A percentile compares a stretch with the other conserved stretches of the same genome.
Evolutionary conservation across 2,888 invertebrate species (phyloP).

Genomic region (Liposcelis brunnea): DNA sequence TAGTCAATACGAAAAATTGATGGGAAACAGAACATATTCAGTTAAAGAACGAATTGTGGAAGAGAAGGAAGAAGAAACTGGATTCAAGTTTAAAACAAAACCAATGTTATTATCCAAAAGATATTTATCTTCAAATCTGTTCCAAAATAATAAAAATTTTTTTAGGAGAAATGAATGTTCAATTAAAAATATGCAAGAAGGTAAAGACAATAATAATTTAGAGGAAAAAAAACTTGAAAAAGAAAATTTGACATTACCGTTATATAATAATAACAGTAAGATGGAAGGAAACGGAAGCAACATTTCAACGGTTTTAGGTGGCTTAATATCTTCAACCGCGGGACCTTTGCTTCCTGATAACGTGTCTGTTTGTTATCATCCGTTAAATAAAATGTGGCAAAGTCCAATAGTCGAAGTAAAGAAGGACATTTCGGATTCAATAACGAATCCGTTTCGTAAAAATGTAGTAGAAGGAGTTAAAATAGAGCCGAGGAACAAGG

Average conservation of each 20-base stretch:
- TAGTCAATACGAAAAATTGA: neutral
- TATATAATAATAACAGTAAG: neutral
- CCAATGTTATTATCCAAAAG: neutral
- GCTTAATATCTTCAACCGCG: conserved; percentile 5
- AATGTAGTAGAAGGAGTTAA: neutral
- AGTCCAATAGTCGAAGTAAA: conserved; percentile 2
- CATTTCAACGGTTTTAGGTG: conserved; percentile 2
- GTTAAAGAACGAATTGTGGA: neutral
- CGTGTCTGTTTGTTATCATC: conserved; percentile 4
- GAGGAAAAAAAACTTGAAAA: neutral
- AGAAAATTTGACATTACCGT: neutral
- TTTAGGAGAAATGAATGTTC: too few relatives aligned
- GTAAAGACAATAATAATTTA: too few relatives aligned
- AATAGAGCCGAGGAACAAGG: neutral
- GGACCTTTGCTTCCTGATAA: conserved; percentile 5
- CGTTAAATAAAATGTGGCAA: conserved; percentile 6
- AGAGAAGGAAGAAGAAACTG: neutral
- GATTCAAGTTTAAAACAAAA: neutral
- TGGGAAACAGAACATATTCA: neutral
- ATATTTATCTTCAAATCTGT: neutral
- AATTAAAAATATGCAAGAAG: too few relatives aligned
- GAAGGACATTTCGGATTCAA: neutral
- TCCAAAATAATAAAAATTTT: neutral
- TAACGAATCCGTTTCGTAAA: neutral
- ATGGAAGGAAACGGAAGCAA: neutral